Conservation (phyloP, 2,888 invertebrate genomes). For the Ectobius pallidus region DNA sequence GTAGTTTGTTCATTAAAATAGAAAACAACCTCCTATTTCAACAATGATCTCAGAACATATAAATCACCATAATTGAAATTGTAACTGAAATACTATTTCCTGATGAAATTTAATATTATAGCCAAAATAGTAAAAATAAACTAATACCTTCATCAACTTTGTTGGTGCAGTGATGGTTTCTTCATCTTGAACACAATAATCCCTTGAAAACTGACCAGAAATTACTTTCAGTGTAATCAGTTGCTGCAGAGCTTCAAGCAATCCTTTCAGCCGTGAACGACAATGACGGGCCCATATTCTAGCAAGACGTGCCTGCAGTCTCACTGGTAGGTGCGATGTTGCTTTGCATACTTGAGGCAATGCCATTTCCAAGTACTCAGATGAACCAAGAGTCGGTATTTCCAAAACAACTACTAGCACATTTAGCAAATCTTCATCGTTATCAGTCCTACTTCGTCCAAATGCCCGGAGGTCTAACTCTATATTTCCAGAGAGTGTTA, state of each 20-base stretch:
- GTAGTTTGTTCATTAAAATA: no score
- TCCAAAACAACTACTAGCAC: constrained; percentile 79
- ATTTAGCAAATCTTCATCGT: constrained; percentile 57
- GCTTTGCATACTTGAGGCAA: constrained; percentile 75
- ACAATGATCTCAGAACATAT: no score
- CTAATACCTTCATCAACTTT: constrained; percentile 87
- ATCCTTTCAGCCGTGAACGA: constrained; percentile 65
- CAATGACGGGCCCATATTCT: constrained; percentile 78
- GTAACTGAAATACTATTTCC: no score
- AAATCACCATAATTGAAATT: no score
- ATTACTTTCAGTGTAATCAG: constrained; percentile 86
- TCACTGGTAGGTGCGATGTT: constrained; percentile 72
- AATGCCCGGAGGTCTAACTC: constrained; percentile 71
- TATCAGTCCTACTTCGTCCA: constrained; percentile 49
- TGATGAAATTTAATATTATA: no score
- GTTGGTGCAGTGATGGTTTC: constrained; percentile 83
- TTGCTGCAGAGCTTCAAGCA: constrained; percentile 83
- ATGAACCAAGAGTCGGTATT: constrained; percentile 72
- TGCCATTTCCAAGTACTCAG: constrained; percentile 83
- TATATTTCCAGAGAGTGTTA: constrained; percentile 72
- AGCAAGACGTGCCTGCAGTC: constrained; percentile 80
- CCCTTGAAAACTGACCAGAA: constrained; percentile 72
- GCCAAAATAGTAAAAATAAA: no score
- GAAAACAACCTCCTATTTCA: no score
- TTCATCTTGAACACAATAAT: constrained; percentile 84